Evolutionary conservation across 2,888 invertebrate species (phyloP), one percentile per base, ranked within the genome.

Genomic region (Monochamus alternatus): DNA sequence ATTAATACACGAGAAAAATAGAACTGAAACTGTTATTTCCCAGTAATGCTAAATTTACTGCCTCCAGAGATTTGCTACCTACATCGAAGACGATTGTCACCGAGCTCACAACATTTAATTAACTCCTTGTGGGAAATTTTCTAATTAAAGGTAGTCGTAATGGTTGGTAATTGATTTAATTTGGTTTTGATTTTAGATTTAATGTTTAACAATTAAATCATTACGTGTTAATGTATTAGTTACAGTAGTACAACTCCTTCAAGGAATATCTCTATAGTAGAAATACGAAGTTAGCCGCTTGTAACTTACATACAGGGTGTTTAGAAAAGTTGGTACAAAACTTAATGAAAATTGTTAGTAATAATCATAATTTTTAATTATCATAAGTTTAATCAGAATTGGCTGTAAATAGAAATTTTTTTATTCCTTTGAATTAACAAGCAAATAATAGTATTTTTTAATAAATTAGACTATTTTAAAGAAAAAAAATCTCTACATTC

Each of bases 81-180:
- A 68, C 68, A 22, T 68, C 59, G 59, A 59, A 58, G 68, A 10
- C 38, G 43, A 58, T 58, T 14, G 58, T 59, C 38, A 59, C 5
- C 31, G 59, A 58, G 43, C 58, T 58, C 59, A 68, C 44, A 68
- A 38, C 68, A 68, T 58, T 68, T 68, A 68, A 68, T 68, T 68
- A 59, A 8, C 58, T 68, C 59, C 68, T 68, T 68, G 68, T 68
- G 68, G 68, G 68, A 59, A 68, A 59, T 68, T 68, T 68, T 22
- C 68, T 68, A 58, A 68, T 58, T 68, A 68, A 43, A 22, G 44
- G n/a, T 9, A 43, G 58, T 43, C 22, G 59, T 59, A 68, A 68
- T 14, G 38, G 58, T 8, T 32, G 43, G 32, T 67, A 68, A 68
- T 68, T 68, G 68, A 68, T 68, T 68, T 68, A 68, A 58, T 59